These are phyloP conservation scores for Mayetiola destructor DNA, from an alignment of 2,888 invertebrate genomes.

Conservation along the genomic window DNA sequence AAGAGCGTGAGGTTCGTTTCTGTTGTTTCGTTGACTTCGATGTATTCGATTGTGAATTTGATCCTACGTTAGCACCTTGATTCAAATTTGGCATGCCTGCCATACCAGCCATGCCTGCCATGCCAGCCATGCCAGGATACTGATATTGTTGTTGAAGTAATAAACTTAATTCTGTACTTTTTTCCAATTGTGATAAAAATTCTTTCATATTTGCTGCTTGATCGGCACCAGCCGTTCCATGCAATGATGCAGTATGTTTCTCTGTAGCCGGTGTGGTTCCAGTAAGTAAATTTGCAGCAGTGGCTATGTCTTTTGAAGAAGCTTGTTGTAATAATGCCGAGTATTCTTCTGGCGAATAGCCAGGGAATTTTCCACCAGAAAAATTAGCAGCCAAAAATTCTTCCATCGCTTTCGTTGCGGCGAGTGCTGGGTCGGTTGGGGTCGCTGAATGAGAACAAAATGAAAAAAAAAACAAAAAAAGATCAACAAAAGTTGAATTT, in stretches of 20 bases:
- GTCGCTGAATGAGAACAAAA: no score
- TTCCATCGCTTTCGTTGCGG: constrained; percentile 20
- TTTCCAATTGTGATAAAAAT: constrained; percentile 18
- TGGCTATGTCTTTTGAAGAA: constrained; percentile 27
- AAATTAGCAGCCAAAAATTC: constrained; percentile 34
- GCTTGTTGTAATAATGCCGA: constrained; percentile 25
- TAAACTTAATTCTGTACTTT: constrained; percentile 17
- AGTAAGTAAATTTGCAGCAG: constrained; percentile 16
- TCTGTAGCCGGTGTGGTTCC: background rate
- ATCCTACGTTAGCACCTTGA: constrained; percentile 20
- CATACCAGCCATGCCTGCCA: background rate
- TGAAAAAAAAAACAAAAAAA: no score
- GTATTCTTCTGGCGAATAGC: constrained; percentile 31
- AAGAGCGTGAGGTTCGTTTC: background rate
- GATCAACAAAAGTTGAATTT: no score
- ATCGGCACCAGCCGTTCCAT: constrained; percentile 15
- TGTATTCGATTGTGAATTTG: constrained; percentile 14
- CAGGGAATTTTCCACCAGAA: constrained; percentile 33
- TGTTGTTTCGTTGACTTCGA: constrained; percentile 14
- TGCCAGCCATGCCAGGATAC: constrained; percentile 18
- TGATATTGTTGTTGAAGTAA: constrained; percentile 19
- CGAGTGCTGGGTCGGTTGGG: background rate
- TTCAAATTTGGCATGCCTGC: background rate
- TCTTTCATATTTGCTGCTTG: constrained; percentile 20
- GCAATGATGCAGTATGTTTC: constrained; percentile 15